These are phyloP conservation scores for Entosphenus tridentatus DNA, from an alignment of 2,113 vertebrate genomes.

Conservation along the genomic window DNA sequence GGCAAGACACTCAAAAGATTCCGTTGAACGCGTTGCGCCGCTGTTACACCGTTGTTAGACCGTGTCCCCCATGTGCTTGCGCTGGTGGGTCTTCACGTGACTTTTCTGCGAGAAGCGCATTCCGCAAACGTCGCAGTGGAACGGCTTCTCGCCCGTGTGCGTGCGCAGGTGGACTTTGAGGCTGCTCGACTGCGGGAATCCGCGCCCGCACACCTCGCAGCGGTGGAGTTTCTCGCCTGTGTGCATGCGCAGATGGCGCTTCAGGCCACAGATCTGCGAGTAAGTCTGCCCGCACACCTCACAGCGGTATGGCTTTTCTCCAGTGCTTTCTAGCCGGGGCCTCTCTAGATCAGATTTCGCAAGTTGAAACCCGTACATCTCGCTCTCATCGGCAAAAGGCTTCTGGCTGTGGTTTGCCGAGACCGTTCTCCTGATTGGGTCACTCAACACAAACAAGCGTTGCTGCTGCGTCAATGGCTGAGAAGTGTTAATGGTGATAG, in stretches of 20 bases:
- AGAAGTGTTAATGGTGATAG: no score
- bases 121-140: background rate
- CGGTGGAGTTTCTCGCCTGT: background rate
- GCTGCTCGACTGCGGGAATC: background rate
- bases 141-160: conserved; percentile 1
- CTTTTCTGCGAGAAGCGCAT: background rate
- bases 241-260: background rate
- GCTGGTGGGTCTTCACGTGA: conserved; percentile 2
- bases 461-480: no score
- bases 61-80: background rate
- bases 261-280: background rate
- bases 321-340: background rate
- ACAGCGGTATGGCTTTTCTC: background rate
- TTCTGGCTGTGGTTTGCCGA: no score
- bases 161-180: conserved; percentile 3
- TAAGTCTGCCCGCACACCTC: background rate
- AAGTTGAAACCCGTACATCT: no score
- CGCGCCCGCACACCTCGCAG: conserved; percentile 1
- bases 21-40: no score
- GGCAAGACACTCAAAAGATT: no score
- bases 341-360: no score
- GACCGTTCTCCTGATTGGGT: no score
- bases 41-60: no score
- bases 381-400: no score
- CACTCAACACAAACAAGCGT: no score